These are phyloP conservation scores for Lithophane socia DNA, from an alignment of 2,888 invertebrate genomes.

Conservation along the genomic window DNA sequence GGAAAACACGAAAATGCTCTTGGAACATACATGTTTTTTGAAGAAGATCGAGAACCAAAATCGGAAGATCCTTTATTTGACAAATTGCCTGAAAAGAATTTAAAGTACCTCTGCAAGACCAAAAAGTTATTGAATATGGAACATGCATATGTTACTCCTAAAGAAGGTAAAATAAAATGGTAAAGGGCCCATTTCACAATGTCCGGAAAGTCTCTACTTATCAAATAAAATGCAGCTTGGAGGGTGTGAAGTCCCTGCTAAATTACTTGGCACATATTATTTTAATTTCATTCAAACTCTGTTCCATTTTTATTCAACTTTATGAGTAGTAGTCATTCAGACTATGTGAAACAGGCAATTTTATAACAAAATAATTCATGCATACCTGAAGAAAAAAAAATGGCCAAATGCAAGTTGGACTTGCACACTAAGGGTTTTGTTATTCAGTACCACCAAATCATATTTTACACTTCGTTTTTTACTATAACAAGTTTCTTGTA, in stretches of 20 bases:
- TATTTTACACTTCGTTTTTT: too few species aligned
- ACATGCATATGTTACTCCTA: conserved; percentile 91
- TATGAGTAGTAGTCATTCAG: neutral
- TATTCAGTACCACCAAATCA: too few species aligned
- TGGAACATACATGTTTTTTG: conserved; percentile 94
- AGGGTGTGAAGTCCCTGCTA: neutral
- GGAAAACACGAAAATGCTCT: conserved; percentile 92
- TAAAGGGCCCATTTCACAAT: neutral
- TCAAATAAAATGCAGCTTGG: neutral
- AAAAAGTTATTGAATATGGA: conserved; percentile 92
- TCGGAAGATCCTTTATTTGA: conserved; percentile 89
- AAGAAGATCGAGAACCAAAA: conserved; percentile 89
- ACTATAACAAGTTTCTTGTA: too few species aligned
- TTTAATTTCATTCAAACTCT: neutral
- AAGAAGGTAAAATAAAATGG: conserved; percentile 72
- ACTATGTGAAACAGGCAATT: neutral
- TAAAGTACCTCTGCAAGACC: conserved; percentile 92
- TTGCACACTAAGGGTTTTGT: too few species aligned
- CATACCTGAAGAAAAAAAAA: neutral
- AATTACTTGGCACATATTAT: neutral
- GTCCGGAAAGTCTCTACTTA: too few species aligned
- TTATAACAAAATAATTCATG: neutral
- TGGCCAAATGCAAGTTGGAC: too few species aligned
- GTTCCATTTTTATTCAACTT: neutral
- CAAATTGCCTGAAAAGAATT: conserved; percentile 88